Conservation (phyloP, 2,797 vertebrate genomes). For the Danio choprae region DNA sequence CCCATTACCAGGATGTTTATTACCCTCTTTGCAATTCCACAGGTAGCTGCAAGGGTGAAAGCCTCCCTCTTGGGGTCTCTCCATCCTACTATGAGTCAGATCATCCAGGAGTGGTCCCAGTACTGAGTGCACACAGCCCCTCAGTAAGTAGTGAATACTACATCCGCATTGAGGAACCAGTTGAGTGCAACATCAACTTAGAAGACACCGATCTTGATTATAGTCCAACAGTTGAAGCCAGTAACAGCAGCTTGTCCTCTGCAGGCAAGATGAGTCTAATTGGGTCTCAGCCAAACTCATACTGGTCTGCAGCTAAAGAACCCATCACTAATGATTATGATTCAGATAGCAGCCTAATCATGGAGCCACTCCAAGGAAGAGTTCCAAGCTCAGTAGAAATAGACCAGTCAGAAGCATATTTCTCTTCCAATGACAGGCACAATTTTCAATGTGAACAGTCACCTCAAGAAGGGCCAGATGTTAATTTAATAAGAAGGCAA, state of each 20-base stretch:
- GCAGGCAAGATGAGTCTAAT: constrained; percentile 61
- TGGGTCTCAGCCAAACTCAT: constrained; percentile 65
- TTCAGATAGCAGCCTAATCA: constrained; percentile 79
- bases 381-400: constrained; percentile 61
- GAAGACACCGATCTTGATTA: constrained; percentile 82
- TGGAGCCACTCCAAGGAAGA: constrained; percentile 83
- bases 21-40: constrained; percentile 76
- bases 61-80: constrained; percentile 81
- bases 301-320: constrained; percentile 79
- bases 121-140: constrained; percentile 92
- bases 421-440: constrained; percentile 65
- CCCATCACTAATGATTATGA: constrained; percentile 68
- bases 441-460: constrained; percentile 66
- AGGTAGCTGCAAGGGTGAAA: constrained; percentile 71
- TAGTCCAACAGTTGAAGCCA: constrained; percentile 75
- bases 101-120: constrained; percentile 87
- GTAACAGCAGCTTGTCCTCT: constrained; percentile 68
- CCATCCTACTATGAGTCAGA: constrained; percentile 88
- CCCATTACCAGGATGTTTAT: constrained; percentile 87
- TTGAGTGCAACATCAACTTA: constrained; percentile 82
- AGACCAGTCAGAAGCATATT: constrained; percentile 63
- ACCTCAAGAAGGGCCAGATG: constrained; percentile 59
- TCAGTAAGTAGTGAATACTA: constrained; percentile 94
- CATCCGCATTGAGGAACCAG: constrained; percentile 93
- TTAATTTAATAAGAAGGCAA: constrained; percentile 62